phyloP scores from a whole-genome alignment of 2,113 vertebrate species.

The Heterocephalus glaber region DNA sequence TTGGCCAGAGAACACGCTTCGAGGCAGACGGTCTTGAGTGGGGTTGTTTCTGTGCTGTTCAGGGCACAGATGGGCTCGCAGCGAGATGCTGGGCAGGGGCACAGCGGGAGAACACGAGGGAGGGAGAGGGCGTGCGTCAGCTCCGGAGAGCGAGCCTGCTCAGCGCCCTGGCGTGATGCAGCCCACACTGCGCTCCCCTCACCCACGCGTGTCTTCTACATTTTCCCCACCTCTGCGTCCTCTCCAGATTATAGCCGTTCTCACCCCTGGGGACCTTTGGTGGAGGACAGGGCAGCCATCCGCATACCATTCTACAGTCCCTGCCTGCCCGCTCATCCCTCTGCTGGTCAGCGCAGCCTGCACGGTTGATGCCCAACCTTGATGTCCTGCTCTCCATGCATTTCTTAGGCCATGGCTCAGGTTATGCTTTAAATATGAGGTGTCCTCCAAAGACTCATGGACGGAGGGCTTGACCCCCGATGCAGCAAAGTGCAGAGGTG shows the following conservation, averaged over 20 bases:
- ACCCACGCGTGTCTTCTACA: neutral
- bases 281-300: neutral
- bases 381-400: neutral
- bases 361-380: neutral
- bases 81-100: neutral
- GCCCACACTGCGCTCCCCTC: neutral
- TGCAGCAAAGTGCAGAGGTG: neutral
- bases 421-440: neutral
- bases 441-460: neutral
- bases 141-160: neutral
- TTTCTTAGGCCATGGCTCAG: neutral
- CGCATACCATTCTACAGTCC: neutral
- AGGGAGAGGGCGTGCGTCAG: neutral
- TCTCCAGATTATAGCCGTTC: neutral
- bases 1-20: neutral
- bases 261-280: neutral
- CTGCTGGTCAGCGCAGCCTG: neutral
- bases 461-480: neutral
- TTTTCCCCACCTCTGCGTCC: neutral
- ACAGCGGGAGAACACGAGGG: accelerated
- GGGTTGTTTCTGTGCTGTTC: neutral
- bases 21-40: neutral
- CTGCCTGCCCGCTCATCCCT: neutral
- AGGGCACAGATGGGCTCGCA: neutral
- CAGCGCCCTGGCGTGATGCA: neutral